Base-by-base conservation (phyloP, 2,888 invertebrate species). In the Apamea anceps region DNA sequence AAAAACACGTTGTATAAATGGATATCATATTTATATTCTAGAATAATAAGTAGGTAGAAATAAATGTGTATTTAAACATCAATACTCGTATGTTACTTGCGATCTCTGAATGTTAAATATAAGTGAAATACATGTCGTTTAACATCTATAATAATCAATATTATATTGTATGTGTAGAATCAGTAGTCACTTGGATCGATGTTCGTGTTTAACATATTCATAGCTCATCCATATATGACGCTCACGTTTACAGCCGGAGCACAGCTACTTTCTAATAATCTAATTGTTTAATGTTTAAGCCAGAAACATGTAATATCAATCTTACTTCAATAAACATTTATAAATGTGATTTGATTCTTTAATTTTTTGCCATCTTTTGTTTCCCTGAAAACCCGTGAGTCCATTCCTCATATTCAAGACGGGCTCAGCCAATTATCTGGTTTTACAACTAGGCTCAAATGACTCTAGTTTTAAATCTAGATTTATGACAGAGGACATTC, bases 201-300 rank as follows among this genome's bases (percentile, higher is more conserved):
- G 54, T 73, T 79, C 42, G 18, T 74, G 21, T 57, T 32, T 37
- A 71, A 54, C 37, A 18, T 57, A 54, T 71, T 67, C 66, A 73
- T 70, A 73, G 21, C 42, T 45, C 21, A 72, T 37, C 15, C 62
- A 82, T 42, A 18, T 42, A 67, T 71, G 57, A 65, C 32, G 65
- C 65, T 78, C 75, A 73, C 75, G 70, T 65, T 37, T 66, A 67
- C 73, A 67, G 65, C 45, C 45, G 73, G 75, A 84, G 76, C 80
- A 71, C 72, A 73, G 54, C 74, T 51, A 76, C 28, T 42, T 78
- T 45, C 68, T 25, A 79, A 78, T 75, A 48, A 66, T 75, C 72
- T 78, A 72, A 81, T 83, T 77, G 66, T 86, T 86, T 88, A 86
- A 90, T 90, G 91, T 91, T 92, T 92, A 91, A 89, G 91, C 91